Base-by-base conservation (phyloP, 2,888 invertebrate genomes). In the Rhamnusium bicolor region DNA sequence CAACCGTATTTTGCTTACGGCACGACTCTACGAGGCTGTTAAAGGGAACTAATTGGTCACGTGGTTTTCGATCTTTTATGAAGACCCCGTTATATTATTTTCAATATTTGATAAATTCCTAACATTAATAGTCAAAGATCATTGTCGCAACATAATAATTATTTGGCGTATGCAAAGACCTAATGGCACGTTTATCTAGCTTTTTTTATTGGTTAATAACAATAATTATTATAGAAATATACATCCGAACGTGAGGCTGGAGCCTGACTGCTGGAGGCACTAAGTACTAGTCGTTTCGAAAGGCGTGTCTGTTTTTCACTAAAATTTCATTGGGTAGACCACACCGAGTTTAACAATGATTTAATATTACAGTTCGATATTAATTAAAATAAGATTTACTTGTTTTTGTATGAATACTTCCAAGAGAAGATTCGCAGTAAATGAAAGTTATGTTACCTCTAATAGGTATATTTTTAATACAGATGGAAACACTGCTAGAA, bases 121-220 rank as follows among this genome's bases (percentile, higher is more conserved):
- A 27, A 56, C 56, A 56, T 56, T 56, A 56, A 27, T 12, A 56
- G 56, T 56, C 29, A 24, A 56, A 56, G 56, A 19, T 27, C 56
- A 27, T 56, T 56, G 27, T 2, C 7, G 56, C 27, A 56, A 56
- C 12, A 14, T 27, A 27, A 27, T 56, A 56, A 56, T 56, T 56
- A 27, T 27, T 27, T 27, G 14, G 56, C 24, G 27, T 27, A 12
- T 7, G 56, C 56, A n/a, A 12, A 27, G 56, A 24, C 56, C 14
- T 56, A 56, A 56, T 56, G 56, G 27, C 56, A 56, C 27, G 56
- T 56, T 56, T 29, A 27, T 27, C 56, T 12, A 27, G 27, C 56
- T 0, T 32, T 56, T 56, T 56, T 56, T 56, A 56, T 24, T 27
- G 27, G n/a, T 27, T 56, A 56, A 56, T 56, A 56, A 24, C 29